Base-by-base conservation (phyloP, 1,140 invertebrate genomes). In the Zaprionus davidi region DNA sequence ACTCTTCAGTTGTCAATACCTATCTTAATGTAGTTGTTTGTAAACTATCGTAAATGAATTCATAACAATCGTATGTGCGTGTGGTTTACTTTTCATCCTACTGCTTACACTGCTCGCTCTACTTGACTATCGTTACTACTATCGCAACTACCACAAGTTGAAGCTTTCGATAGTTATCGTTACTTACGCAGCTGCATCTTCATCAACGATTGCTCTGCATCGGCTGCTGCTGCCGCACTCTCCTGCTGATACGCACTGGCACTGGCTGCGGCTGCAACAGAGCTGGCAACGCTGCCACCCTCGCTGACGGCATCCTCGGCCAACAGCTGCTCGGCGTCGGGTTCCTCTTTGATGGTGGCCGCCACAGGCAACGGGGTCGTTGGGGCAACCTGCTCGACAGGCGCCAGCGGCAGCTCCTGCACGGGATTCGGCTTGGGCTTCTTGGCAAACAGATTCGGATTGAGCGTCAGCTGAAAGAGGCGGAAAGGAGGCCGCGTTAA, bases 151-250 rank as follows among this genome's bases (percentile, higher is more conserved):
- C 3, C 5, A 46, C 41, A 46, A 17, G 7, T 22, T 15, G 13
- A 1, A 9, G 15, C n/a, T 12, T 20, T 51, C 46, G 46, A 51
- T 24, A 51, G 46, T 51, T 51, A 46, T 51, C 11, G 1, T 13
- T 7, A 87, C 91, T 91, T 91, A 92, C 91, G 87, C 17, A 92
- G 59, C 76, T 92, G 91, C 91, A 92, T 92, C 68, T 92, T 92
- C 91, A 92, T 92, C 17, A 92, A 64, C 2, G 91, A 90, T 24
- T 92, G 91, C 60, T 92, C 91, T 3, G 84, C 90, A 72, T 88
- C 85, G n/a, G 72, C 67, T 31, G 75, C 31, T 22, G 55, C 22
- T 6, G 77, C 81, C 26, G 62, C 41, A 15, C 26, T 11, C 11
- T 88, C 83, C 38, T 78, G 83, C n/a, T 68, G 58, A 34, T 79